phyloP scores from a whole-genome alignment of 2,797 vertebrate genomes.

The Melanotaenia parkinsoni region DNA sequence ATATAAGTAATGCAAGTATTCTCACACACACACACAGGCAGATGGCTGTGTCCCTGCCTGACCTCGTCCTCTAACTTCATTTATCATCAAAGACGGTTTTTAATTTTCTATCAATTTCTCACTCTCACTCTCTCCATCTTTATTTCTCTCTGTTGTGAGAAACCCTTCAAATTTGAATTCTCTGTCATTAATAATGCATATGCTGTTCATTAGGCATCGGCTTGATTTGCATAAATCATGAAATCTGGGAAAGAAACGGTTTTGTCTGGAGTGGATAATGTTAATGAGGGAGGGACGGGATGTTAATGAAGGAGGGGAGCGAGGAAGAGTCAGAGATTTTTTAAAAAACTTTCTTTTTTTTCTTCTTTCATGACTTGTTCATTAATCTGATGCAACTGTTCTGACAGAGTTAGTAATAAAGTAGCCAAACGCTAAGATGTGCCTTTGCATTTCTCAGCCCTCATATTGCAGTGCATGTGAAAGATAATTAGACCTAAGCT shows the following conservation, averaged over 20 bases:
- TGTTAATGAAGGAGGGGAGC: conserved; percentile 48
- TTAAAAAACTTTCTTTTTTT: conserved; percentile 14
- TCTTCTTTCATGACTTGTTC: conserved; percentile 57
- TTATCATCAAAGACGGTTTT: conserved; percentile 58
- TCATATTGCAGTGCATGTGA: conserved; percentile 33
- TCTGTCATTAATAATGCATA: conserved; percentile 75
- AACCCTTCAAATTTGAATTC: conserved; percentile 63
- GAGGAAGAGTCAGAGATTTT: conserved; percentile 36
- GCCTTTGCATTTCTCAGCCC: conserved; percentile 41
- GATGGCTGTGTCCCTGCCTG: conserved; percentile 45
- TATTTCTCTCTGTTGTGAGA: conserved; percentile 60
- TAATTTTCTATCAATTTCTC: conserved; percentile 39
- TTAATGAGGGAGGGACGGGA: conserved; percentile 61
- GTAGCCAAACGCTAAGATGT: conserved; percentile 40
- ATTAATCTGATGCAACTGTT: conserved; percentile 73
- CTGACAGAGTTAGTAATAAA: conserved; percentile 65
- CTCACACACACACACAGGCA: conserved; percentile 20
- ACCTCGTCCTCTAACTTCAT: conserved; percentile 49
- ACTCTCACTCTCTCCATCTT: conserved; percentile 25
- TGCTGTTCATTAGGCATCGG: conserved; percentile 60
- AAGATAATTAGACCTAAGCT: conserved; percentile 63
- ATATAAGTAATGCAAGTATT: not conserved
- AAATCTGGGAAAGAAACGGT: conserved; percentile 56
- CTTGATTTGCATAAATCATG: conserved; percentile 76
- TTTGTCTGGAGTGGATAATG: conserved; percentile 65